Percentiles rank a stretch among this genome's conserved stretches.
These are phyloP conservation scores for Antedon bifida DNA, from an alignment of 35 echinoderm and acorn worm species.

Conservation along the genomic window DNA sequence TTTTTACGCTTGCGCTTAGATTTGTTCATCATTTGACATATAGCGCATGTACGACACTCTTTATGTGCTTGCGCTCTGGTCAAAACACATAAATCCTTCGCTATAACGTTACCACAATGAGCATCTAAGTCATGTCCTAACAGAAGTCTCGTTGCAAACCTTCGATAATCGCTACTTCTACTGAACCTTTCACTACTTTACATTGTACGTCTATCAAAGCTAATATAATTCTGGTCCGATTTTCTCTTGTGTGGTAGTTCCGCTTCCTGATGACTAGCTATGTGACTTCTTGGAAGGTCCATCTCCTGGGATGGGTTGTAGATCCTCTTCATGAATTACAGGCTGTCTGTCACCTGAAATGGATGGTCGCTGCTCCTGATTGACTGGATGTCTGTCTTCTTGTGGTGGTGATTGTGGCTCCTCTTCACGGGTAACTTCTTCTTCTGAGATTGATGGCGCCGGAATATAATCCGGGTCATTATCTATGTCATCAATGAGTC, in stretches of 20 bases:
- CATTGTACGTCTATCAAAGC: background rate
- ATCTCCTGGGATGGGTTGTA: background rate
- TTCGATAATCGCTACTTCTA: background rate
- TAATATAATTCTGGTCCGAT: background rate
- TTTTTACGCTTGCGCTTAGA: background rate
- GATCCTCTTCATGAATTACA: background rate
- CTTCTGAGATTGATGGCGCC: no score
- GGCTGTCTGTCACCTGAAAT: no score
- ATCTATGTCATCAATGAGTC: slow-evolving; percentile 12
- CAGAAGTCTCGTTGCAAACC: background rate
- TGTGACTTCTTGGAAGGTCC: no score
- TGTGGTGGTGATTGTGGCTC: background rate
- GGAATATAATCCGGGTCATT: slow-evolving; percentile 14
- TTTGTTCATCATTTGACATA: background rate
- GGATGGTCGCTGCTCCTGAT: background rate
- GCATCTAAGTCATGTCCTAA: background rate
- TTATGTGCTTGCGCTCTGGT: background rate
- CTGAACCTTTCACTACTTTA: background rate
- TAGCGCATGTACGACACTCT: background rate
- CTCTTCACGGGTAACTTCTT: no score
- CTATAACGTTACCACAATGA: background rate
- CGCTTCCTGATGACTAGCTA: no score
- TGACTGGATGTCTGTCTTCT: background rate
- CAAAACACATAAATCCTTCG: background rate
- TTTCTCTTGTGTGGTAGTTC: no score